Conservation (phyloP, 2,797 vertebrate species). For the Sebastes elongatus region DNA sequence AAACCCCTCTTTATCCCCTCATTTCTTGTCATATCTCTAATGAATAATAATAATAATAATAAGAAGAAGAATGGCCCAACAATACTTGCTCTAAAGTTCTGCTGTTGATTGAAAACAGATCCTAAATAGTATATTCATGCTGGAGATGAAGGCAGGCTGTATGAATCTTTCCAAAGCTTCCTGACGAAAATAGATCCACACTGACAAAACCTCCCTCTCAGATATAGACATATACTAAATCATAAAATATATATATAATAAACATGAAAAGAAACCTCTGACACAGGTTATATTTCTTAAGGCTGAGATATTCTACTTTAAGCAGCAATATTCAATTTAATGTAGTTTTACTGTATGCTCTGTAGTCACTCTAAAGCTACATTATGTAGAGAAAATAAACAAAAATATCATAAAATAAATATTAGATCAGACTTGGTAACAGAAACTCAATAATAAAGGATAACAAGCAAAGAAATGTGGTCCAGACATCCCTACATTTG, state of each 20-base stretch:
- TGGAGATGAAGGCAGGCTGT: neutral
- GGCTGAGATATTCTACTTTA: accelerated
- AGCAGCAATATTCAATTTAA: neutral
- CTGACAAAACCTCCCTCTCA: neutral
- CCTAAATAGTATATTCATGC: neutral
- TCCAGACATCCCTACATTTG: neutral
- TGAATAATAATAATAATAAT: neutral
- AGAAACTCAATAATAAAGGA: neutral
- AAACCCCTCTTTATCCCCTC: too few species aligned
- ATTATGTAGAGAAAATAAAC: neutral
- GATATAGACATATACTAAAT: neutral
- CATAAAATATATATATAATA: neutral
- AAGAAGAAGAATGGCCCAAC: neutral
- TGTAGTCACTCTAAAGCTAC: neutral
- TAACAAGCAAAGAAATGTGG: neutral
- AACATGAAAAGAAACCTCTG: neutral
- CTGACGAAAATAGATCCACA: neutral
- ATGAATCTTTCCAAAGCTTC: neutral
- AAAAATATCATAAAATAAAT: neutral
- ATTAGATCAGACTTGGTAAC: neutral
- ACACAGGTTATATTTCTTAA: neutral
- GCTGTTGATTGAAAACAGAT: neutral
- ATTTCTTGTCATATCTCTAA: neutral
- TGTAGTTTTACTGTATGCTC: too few species aligned
- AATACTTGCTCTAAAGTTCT: neutral